Evolutionary conservation across 1,140 invertebrate genomes (phyloP), one percentile per base, ranked within the genome.

Genomic region (Heliconius nattereri): DNA sequence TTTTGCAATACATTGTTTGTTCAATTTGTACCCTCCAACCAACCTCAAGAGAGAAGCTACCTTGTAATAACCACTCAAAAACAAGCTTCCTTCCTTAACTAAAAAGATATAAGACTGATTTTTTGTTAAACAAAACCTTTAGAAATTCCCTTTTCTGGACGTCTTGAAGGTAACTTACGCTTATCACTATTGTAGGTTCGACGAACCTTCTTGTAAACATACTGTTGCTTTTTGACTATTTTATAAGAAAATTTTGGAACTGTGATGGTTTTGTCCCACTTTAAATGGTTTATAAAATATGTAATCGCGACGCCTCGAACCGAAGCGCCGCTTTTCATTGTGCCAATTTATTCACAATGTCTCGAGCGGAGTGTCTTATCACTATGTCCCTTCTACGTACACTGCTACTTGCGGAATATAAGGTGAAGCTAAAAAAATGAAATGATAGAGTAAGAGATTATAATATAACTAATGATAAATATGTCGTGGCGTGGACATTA

Each of bases 1-100:
- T 90, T 90, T 88, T 86, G 86, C 88, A 87, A 87, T 88, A 91
- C 86, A 90, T 88, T 90, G 89, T 91, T 90, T 91, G 88, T 85
- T 86, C 89, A 91, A 89, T 89, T 89, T 89, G 86, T 87, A 84
- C 84, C 84, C 85, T 82, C 85, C 54, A 78, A 79, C 85, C 54
- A 78, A 66, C 81, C 85, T 86, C 87, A 70, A 84, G 86, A 86
- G 87, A 80, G 71, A 74, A 52, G 70, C 73, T 73, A 78, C 79
- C 79, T 71, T 35, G 70, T 81, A 74, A 81, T 80, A n/a, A 71
- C 72, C 57, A 35, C 71, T 66, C 32, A 35, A 80, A 76, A 76
- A 80, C 52, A 60, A 3, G 45, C 52, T 37, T n/a, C 9, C 16
- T 26, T 35, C 66, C 45, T 54, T 72, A 37, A 76, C 3, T 20